Evolutionary conservation across 1,140 invertebrate genomes (phyloP).

Genomic region (Battus philenor): DNA sequence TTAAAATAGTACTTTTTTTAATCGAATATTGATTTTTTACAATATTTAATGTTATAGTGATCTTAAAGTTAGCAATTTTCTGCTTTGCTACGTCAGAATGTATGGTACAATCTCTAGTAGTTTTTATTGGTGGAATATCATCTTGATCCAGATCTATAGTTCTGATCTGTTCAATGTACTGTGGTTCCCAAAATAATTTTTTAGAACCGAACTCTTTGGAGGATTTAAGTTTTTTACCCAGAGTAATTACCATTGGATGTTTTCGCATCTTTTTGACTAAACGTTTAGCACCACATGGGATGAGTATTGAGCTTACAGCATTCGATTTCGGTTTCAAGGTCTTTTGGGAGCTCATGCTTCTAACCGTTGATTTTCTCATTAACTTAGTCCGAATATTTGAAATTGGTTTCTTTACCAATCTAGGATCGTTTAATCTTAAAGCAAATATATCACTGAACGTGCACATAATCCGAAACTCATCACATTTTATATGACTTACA

Average conservation of each 20-base stretch:
- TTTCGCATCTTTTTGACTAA: constrained; percentile 41
- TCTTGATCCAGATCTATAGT: constrained; percentile 20
- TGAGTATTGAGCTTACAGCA: constrained; percentile 34
- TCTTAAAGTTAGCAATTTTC: constrained; percentile 36
- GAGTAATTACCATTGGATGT: constrained; percentile 41
- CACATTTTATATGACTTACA: constrained; percentile 28
- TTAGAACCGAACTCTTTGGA: constrained; percentile 32
- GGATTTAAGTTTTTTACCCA: constrained; percentile 33
- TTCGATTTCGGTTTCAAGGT: constrained; percentile 15
- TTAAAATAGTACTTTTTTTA: not conserved
- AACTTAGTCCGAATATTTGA: constrained; percentile 19
- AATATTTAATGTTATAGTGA: constrained; percentile 40
- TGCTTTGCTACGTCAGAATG: constrained; percentile 34
- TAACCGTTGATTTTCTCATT: constrained; percentile 28
- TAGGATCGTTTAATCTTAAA: constrained; percentile 36
- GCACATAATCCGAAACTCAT: constrained; percentile 35
- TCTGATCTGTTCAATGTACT: constrained; percentile 39
- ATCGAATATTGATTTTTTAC: constrained; percentile 12
- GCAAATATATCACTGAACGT: constrained; percentile 51
- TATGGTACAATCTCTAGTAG: constrained; percentile 31
- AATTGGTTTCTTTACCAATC: constrained; percentile 16
- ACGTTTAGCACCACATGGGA: constrained; percentile 25
- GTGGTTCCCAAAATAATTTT: constrained; percentile 36
- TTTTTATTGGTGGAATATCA: constrained; percentile 18
- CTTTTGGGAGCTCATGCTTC: constrained; percentile 12